Base-by-base conservation (phyloP, 1,140 invertebrate species). In the Caligus rogercresseyi region DNA sequence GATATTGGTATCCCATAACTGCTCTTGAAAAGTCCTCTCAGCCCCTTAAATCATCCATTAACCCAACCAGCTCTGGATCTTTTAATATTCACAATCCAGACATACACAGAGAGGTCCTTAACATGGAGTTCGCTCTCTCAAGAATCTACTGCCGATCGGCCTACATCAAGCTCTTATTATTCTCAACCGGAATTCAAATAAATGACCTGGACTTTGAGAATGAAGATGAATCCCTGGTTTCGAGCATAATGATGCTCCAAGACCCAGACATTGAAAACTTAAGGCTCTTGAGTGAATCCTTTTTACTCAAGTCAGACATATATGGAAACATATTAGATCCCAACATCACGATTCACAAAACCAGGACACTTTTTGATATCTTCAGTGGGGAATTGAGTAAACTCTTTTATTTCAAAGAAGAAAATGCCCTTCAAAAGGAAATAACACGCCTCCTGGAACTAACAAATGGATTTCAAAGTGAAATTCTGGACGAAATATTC, bases 1-100 rank as follows among this genome's bases (percentile, higher is more conserved):
- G 73, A 16, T 75, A 70, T 69, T 75, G 74, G 74, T 75, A 75
- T 61, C 73, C 74, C 4, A 63, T 75, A 25, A 68, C 70, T 18
- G 69, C 69, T 62, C 63, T 75, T 56, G 73, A 75, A 65, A 68
- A 72, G 59, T 70, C 73, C 15, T 68, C 70, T 18, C 68, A 69
- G 18, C 7, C 23, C 13, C 4, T 11, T 13, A 72, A 57, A 68
- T 70, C 14, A 69, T 68, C 43, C 69, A 73, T 51, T 70, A 68
- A 0, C 70, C 71, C 14, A 68, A 70, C 13, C 71, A 74, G 58
- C 69, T 69, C 4, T 65, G 74, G 18, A 73, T 73, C 65, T 72
- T 72, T 43, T 43, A n/a, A 43, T 43, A 43, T 43, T 43, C 31
- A 43, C n/a, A 43, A 43, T 43, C 31, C 31, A 43, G 31, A 43